phyloP scores from a whole-genome alignment of 2,113 vertebrate genomes.

The Mastomys natalensis region DNA sequence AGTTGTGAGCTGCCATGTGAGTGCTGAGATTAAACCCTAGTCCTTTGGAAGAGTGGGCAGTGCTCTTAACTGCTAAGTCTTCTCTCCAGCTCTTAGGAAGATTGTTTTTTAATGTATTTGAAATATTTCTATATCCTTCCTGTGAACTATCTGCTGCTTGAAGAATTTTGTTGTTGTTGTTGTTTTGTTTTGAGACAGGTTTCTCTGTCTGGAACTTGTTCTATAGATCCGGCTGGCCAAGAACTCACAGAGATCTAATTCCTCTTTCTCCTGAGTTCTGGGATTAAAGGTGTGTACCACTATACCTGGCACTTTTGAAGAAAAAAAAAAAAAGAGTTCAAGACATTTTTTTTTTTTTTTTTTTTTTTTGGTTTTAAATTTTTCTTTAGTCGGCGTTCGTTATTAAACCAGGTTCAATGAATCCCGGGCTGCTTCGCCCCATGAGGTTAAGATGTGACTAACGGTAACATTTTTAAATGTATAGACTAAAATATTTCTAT shows the following conservation, averaged over 20 bases:
- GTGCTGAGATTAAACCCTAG: not conserved
- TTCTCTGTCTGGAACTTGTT: not conserved
- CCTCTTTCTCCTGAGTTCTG: not conserved
- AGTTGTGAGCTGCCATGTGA: not conserved
- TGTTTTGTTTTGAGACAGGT: not conserved
- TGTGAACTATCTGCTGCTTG: not conserved
- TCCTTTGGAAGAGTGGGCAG: not conserved
- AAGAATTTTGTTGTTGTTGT: not conserved
- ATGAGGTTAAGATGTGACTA: too few relatives aligned
- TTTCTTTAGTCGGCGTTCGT: too few relatives aligned
- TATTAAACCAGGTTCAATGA: too few relatives aligned
- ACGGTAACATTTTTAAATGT: not conserved
- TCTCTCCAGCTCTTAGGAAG: not conserved
- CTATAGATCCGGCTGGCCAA: not conserved
- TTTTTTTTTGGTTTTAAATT: too few relatives aligned
- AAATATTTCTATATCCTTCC: not conserved
- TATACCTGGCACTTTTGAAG: not conserved
- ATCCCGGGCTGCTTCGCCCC: too few relatives aligned
- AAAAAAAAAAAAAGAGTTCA: not conserved
- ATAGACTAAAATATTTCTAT: conserved; percentile 39
- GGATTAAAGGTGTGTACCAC: not conserved
- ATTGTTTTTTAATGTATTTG: not conserved
- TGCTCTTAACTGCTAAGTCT: too few relatives aligned
- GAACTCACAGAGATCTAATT: not conserved
- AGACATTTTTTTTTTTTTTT: not conserved